These are phyloP conservation scores for Ochropleura plecta DNA, from an alignment of 2,888 invertebrate genomes.

Conservation along the genomic window DNA sequence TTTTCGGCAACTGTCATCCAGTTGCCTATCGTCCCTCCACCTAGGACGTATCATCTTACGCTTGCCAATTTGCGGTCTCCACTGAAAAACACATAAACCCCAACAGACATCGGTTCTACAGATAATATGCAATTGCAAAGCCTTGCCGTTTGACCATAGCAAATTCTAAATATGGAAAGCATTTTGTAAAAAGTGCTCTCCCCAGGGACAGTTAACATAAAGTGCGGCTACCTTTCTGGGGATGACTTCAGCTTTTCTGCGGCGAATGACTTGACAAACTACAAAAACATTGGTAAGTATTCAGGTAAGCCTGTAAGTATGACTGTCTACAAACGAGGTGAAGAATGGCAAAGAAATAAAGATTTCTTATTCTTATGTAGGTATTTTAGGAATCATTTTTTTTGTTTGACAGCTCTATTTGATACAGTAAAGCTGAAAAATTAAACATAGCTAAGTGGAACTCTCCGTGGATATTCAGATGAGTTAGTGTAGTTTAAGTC, in stretches of 20 bases:
- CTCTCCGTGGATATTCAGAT: neutral
- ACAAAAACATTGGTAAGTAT: constrained; percentile 47
- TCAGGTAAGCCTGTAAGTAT: constrained; percentile 52
- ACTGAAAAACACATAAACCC: too few relatives aligned
- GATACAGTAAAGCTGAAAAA: neutral
- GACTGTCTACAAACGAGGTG: constrained; percentile 22
- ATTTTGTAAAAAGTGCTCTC: constrained; percentile 18
- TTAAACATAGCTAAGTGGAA: neutral
- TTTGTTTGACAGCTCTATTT: neutral
- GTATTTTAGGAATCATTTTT: neutral
- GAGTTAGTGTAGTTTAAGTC: neutral
- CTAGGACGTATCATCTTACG: too few relatives aligned
- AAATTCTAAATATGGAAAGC: neutral
- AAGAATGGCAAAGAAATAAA: constrained; percentile 2
- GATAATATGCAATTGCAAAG: too few relatives aligned
- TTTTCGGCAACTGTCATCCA: too few relatives aligned
- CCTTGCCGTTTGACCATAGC: neutral
- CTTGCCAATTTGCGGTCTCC: too few relatives aligned
- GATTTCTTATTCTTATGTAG: neutral
- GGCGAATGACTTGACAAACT: constrained; percentile 51
- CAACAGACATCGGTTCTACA: too few relatives aligned
- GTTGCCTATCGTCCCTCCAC: too few relatives aligned
- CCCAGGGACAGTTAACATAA: constrained; percentile 37
- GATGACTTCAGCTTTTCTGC: constrained; percentile 45
- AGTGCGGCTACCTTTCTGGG: constrained; percentile 41